Evolutionary conservation across 2,888 invertebrate genomes (phyloP).

Genomic region (Drosophila macrospina): DNA sequence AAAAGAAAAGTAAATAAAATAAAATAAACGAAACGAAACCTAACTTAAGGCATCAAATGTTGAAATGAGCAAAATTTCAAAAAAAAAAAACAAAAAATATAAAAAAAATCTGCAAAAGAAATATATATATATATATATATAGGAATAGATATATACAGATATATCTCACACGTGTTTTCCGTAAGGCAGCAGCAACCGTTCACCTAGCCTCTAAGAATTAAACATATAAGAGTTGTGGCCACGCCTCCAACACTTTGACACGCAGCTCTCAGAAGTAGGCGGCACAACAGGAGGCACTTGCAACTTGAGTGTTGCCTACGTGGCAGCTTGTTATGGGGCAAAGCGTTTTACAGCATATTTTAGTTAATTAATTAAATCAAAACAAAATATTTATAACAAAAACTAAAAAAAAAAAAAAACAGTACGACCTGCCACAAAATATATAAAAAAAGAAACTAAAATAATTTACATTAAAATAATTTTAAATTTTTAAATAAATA

Average conservation of each 20-base stretch:
- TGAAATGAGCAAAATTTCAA: slow-evolving; percentile 66
- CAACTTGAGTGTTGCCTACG: slow-evolving; percentile 11
- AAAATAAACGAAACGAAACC: slow-evolving; percentile 31
- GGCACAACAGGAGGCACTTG: slow-evolving; percentile 6
- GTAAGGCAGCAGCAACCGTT: slow-evolving; percentile 51
- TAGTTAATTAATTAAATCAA: slow-evolving; percentile 43
- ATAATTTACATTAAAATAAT: slow-evolving; percentile 56
- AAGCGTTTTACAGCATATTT: slow-evolving; percentile 25
- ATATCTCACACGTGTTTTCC: slow-evolving; percentile 58
- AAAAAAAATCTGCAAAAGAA: slow-evolving; percentile 18
- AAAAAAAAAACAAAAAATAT: slow-evolving; percentile 21
- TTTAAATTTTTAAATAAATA: slow-evolving; percentile 64
- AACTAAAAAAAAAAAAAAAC: slow-evolving; percentile 31
- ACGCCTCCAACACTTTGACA: slow-evolving; percentile 16
- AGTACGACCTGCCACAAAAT: slow-evolving; percentile 77
- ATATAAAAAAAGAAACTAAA: slow-evolving; percentile 29
- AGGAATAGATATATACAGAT: slow-evolving; percentile 17
- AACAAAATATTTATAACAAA: slow-evolving; percentile 19
- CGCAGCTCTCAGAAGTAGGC: slow-evolving; percentile 28
- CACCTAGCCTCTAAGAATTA: slow-evolving; percentile 44
- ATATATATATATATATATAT: slow-evolving; percentile 10
- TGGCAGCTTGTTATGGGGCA: slow-evolving; percentile 9
- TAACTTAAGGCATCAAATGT: slow-evolving; percentile 63
- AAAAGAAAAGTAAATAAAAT: no score
- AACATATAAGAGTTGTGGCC: slow-evolving; percentile 36